phyloP scores from a whole-genome alignment of 2,113 vertebrate genomes.

The Pitta sordida region DNA sequence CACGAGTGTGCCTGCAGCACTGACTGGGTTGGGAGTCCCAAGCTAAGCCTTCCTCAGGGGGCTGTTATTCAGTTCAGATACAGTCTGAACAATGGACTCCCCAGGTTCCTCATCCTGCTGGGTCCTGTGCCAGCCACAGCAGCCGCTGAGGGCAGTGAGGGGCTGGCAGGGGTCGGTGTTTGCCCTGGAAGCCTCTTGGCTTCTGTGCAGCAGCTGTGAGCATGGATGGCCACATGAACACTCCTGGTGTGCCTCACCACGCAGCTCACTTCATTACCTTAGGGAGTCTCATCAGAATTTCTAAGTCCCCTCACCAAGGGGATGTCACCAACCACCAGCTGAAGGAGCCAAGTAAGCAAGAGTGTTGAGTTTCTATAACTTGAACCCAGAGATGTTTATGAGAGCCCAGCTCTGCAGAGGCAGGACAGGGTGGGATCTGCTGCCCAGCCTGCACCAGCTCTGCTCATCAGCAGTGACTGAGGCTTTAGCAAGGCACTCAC shows the following conservation, averaged over 20 bases:
- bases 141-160: not conserved
- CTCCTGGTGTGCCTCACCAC: not conserved
- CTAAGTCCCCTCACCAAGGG: not conserved
- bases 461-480: not conserved
- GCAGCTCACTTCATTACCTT: not conserved
- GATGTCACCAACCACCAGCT: not conserved
- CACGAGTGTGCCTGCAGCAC: not conserved
- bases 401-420: not conserved
- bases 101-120: not conserved
- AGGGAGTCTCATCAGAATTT: not conserved
- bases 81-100: not conserved
- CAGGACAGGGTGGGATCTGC: not conserved
- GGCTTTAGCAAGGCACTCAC: not conserved
- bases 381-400: not conserved
- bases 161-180: not conserved
- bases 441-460: not conserved
- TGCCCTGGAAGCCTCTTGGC: not conserved
- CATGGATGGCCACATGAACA: not conserved
- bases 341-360: not conserved
- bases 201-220: accelerated
- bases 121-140: not conserved
- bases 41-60: not conserved
- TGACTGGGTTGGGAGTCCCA: not conserved
- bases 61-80: not conserved
- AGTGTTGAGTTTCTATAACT: not conserved